Percentiles rank a stretch among this genome's conserved stretches.
Conservation (phyloP, 1,140 invertebrate species). For the Pygmarrhopalites habei region DNA sequence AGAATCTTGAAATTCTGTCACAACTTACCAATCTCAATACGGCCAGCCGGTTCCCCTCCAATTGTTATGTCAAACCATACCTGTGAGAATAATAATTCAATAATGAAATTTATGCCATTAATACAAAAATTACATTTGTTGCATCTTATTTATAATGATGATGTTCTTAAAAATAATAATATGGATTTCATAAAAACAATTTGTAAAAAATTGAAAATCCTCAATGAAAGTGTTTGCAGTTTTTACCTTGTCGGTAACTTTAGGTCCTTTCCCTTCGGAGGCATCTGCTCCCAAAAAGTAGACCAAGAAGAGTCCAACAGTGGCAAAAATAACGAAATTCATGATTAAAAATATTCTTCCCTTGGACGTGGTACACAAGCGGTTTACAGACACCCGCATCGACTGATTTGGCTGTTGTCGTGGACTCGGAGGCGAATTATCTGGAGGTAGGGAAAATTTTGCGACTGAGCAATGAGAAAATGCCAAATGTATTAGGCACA, state of each 20-base stretch:
- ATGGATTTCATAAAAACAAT: no score
- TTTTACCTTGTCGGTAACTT: conserved; percentile 65
- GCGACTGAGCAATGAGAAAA: not conserved
- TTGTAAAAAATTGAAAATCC: not conserved
- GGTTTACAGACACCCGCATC: not conserved
- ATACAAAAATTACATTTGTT: not conserved
- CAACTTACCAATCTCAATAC: conserved; percentile 84
- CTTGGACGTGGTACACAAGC: not conserved
- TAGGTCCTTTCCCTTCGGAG: conserved; percentile 54
- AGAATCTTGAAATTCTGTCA: no score
- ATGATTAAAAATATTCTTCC: conserved; percentile 33
- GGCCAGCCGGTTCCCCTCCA: conserved; percentile 65
- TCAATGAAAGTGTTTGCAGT: conserved; percentile 5
- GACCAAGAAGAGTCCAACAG: conserved; percentile 22
- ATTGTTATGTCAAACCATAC: conserved; percentile 91
- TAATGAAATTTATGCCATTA: not conserved
- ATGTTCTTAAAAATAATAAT: not conserved
- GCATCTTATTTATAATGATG: not conserved
- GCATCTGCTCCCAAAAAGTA: conserved; percentile 25
- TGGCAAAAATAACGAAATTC: conserved; percentile 27
- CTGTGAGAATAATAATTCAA: conserved; percentile 49
- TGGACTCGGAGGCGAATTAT: not conserved
- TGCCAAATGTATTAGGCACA: not conserved
- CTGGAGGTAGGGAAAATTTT: no score
- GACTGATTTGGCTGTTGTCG: not conserved